Evolutionary conservation across 30 jellyfish, hydroid and myxozoan species (phyloP), one percentile per base, ranked within the genome.

Genomic region (Turritopsis rubra): DNA sequence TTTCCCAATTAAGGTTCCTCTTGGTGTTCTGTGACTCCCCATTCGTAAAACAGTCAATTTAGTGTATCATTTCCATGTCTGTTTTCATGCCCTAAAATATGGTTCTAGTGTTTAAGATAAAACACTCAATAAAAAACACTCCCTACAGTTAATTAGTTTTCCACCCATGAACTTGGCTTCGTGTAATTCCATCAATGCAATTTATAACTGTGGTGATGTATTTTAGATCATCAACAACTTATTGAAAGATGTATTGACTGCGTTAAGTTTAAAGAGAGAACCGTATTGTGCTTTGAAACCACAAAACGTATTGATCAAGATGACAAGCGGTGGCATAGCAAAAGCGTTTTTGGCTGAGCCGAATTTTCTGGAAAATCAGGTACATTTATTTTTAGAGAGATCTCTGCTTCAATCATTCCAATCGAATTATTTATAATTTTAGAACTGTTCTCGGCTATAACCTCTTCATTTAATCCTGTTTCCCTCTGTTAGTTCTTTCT

Each of bases 201-300:
- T n/a, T n/a, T n/a, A n/a, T n/a, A n/a, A 41, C 60, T 41, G 60
- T 41, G 60, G 9, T 41, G 13, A 41, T 41, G 60, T 41, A 41
- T 41, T 41, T 41, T 41, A 41, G 60, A 41, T 41, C 60, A 41
- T 41, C 60, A 41, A 41, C 13, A 27, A 1, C 16, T 7, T 68
- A 68, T 27, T 68, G 28, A 68, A n/a, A 9, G 77, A 68, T 68
- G 77, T 68, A 27, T 68, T 68, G 77, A 1, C 8, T 7, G 77
- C 77, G 30, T 68, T 68, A 22, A 1, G 30, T 68, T n/a, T n/a
- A 68, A 68, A 68, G 30, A 27, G 16, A 19, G 28, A 23, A 1
- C 77, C 77, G 30, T 68, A 68, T 27, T 68, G 31, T 68, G 77
- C 77, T 7, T 19, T 68, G 21, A 68, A 68, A 19, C 77, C 77